These are phyloP conservation scores for Chelonoidis abingdonii DNA, from an alignment of 2,113 vertebrate species.

Conservation along the genomic window DNA sequence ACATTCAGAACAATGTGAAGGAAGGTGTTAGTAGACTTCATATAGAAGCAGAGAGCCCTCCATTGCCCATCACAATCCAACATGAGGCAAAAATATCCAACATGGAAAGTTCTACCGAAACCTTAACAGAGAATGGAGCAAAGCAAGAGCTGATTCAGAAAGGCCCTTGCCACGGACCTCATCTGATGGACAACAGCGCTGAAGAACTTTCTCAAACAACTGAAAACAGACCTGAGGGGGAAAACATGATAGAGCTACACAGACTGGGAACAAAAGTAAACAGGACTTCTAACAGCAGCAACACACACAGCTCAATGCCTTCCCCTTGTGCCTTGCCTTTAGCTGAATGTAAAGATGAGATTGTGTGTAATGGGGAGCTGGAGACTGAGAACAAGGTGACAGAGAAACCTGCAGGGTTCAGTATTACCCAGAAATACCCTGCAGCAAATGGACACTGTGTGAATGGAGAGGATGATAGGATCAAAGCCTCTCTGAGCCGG, in stretches of 20 bases:
- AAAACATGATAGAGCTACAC: slow-evolving; percentile 66
- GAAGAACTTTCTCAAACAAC: slow-evolving; percentile 33
- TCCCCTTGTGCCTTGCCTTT: slow-evolving; percentile 90
- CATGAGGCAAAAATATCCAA: slow-evolving; percentile 79
- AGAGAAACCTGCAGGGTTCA: slow-evolving; percentile 48
- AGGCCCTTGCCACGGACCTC: slow-evolving; percentile 47
- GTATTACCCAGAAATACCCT: slow-evolving; percentile 41
- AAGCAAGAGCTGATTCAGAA: slow-evolving; percentile 66
- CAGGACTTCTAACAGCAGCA: slow-evolving; percentile 85
- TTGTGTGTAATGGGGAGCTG: slow-evolving; percentile 85
- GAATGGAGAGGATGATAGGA: slow-evolving; percentile 77
- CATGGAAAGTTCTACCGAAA: slow-evolving; percentile 88
- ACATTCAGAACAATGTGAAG: not conserved
- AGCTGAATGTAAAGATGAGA: slow-evolving; percentile 82
- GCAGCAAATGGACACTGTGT: slow-evolving; percentile 77
- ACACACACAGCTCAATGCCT: slow-evolving; percentile 68
- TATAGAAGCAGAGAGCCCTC: slow-evolving; percentile 58
- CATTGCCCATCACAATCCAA: slow-evolving; percentile 41
- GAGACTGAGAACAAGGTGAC: slow-evolving; percentile 78
- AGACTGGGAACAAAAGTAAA: slow-evolving; percentile 68
- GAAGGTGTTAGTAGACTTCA: slow-evolving; percentile 10
- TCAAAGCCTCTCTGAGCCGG: slow-evolving; percentile 84
- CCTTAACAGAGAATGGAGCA: slow-evolving; percentile 85
- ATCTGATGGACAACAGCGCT: slow-evolving; percentile 41
- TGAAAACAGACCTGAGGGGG: slow-evolving; percentile 66